A percentile compares a stretch with the other conserved stretches of the same genome.
These are phyloP conservation scores for Cydia splendana DNA, from an alignment of 1,140 invertebrate genomes.

Conservation along the genomic window DNA sequence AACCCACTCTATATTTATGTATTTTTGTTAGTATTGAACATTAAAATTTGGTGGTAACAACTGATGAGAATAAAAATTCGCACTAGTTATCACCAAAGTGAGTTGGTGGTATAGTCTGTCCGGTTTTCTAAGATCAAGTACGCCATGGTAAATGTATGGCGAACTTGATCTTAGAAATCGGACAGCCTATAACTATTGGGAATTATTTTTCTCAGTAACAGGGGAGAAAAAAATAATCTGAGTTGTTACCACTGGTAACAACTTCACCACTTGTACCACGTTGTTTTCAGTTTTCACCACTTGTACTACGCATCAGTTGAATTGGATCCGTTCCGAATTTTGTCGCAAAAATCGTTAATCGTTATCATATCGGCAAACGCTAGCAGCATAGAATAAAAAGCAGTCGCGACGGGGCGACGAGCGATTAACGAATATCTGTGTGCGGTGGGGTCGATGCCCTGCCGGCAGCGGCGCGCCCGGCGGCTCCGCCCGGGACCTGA, in stretches of 20 bases:
- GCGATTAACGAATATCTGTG: conserved; percentile 30
- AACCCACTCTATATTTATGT: too few species aligned
- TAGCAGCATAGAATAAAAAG: background rate
- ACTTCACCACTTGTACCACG: background rate
- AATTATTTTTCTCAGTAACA: too few species aligned
- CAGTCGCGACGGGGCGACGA: conserved; percentile 24
- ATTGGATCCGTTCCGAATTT: background rate
- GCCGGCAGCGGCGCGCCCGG: background rate
- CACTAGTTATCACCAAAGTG: background rate
- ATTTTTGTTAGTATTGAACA: too few species aligned
- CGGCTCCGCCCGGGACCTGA: background rate
- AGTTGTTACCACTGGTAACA: background rate
- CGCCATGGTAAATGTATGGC: too few species aligned
- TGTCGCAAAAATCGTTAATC: background rate
- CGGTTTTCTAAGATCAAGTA: too few species aligned
- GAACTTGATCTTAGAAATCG: too few species aligned
- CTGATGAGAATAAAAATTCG: background rate
- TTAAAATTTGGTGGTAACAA: too few species aligned
- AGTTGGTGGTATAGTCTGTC: too few species aligned
- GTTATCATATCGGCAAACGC: conserved; percentile 20
- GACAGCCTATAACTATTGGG: too few species aligned
- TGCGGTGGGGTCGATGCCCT: background rate
- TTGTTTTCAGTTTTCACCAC: background rate
- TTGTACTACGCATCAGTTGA: background rate
- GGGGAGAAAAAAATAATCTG: too few species aligned